Percentiles rank a stretch among this genome's conserved stretches.
Evolutionary conservation across 2,113 vertebrate genomes (phyloP).

Genomic region (Ctenomys sociabilis): DNA sequence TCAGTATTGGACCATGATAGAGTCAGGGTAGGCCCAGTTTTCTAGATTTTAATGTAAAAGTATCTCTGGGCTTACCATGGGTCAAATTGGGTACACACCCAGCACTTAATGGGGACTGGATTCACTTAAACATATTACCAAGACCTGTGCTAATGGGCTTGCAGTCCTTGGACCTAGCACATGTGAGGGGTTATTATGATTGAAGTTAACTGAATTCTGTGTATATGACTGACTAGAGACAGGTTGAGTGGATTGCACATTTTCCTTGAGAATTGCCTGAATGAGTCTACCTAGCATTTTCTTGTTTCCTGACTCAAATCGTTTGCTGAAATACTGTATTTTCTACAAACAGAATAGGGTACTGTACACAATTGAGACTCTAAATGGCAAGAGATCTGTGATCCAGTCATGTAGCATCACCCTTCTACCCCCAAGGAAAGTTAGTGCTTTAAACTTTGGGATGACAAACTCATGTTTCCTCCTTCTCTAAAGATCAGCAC

Average conservation of each 20-base stretch:
- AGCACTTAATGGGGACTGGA: neutral
- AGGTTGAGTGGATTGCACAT: neutral
- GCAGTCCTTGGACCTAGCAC: neutral
- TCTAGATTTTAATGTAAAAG: neutral
- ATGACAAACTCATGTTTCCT: neutral
- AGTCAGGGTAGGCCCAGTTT: neutral
- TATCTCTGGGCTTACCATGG: neutral
- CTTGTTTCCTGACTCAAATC: neutral
- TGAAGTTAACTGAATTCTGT: neutral
- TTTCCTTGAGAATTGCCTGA: conserved; percentile 61
- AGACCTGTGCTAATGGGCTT: neutral
- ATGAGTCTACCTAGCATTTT: neutral
- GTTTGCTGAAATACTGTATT: neutral
- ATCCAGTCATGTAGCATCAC: neutral
- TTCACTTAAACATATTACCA: neutral
- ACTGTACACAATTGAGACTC: neutral
- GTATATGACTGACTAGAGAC: neutral
- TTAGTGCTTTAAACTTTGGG: neutral
- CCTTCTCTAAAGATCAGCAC: neutral
- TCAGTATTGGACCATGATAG: neutral
- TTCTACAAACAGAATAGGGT: conserved; percentile 1
- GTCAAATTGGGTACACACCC: neutral
- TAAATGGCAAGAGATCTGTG: neutral
- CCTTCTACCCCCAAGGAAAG: neutral
- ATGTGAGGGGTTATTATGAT: neutral